phyloP scores from a whole-genome alignment of 2,888 invertebrate species.

The Itoplectis maculator region DNA sequence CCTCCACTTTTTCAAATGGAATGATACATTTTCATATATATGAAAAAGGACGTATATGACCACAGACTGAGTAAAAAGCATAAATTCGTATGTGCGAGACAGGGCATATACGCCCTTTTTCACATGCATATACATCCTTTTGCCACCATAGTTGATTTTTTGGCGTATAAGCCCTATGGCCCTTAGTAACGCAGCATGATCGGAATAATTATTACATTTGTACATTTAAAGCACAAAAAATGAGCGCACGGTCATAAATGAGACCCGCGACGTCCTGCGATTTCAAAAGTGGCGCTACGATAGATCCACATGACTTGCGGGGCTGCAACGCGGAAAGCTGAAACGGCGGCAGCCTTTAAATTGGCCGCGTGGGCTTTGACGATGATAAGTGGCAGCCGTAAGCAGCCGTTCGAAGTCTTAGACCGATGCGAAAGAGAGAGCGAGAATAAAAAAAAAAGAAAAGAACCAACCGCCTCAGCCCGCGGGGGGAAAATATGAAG shows the following conservation, averaged over 20 bases:
- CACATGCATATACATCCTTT: too few species aligned
- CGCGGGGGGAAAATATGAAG: slow-evolving; percentile 45
- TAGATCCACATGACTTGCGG: slow-evolving; percentile 9
- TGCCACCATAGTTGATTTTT: too few species aligned
- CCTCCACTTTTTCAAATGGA: too few species aligned
- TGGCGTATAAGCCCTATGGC: too few species aligned
- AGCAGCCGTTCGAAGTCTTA: slow-evolving; percentile 54
- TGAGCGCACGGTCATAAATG: neutral
- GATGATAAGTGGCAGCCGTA: slow-evolving; percentile 74
- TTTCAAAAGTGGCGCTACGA: slow-evolving; percentile 7
- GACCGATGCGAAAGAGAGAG: slow-evolving; percentile 34
- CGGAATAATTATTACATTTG: too few species aligned
- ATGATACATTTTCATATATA: too few species aligned
- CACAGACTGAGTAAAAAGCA: too few species aligned
- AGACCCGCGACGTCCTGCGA: neutral
- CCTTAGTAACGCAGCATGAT: too few species aligned
- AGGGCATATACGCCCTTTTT: too few species aligned
- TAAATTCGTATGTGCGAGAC: too few species aligned
- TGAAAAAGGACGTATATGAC: too few species aligned
- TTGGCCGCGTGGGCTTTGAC: slow-evolving; percentile 74
- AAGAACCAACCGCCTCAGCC: slow-evolving; percentile 35
- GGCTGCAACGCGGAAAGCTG: slow-evolving; percentile 29
- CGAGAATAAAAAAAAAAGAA: slow-evolving; percentile 12
- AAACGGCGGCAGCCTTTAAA: slow-evolving; percentile 72
- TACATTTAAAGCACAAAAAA: neutral